These are phyloP conservation scores for Lophura swinhoii DNA, from an alignment of 2,797 vertebrate genomes.

Conservation along the genomic window DNA sequence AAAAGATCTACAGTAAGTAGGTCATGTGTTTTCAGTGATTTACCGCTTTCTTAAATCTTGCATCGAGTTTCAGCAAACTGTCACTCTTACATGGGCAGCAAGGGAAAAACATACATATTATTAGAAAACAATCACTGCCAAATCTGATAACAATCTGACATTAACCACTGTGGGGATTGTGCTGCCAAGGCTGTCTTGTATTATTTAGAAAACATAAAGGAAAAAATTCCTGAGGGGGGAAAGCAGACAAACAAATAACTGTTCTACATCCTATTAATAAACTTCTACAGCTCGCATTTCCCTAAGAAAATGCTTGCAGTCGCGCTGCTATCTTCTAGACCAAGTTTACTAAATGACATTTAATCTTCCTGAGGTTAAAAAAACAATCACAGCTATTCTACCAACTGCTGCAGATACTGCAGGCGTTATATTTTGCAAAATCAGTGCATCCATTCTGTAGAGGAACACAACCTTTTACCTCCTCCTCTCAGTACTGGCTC, in stretches of 20 bases:
- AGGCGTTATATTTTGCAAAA: neutral
- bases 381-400: neutral
- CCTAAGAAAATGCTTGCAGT: neutral
- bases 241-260: conserved; percentile 66
- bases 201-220: conserved; percentile 61
- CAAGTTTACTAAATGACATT: neutral
- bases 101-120: conserved; percentile 53
- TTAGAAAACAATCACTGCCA: conserved; percentile 71
- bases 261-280: conserved; percentile 57
- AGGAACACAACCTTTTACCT: neutral
- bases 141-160: conserved; percentile 70
- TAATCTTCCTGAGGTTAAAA: neutral
- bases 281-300: neutral
- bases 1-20: neutral
- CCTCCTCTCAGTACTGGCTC: neutral
- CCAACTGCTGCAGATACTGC: neutral
- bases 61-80: conserved; percentile 54
- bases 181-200: conserved; percentile 57
- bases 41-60: conserved; percentile 23
- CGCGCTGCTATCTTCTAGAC: neutral
- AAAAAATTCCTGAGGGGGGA: conserved; percentile 41
- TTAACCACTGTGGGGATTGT: conserved; percentile 67
- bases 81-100: conserved; percentile 40
- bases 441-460: neutral
- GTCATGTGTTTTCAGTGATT: conserved; percentile 9